Evolutionary conservation across 2,888 invertebrate genomes (phyloP), one percentile per base, ranked within the genome.

Genomic region (Himalopsyche anomala): DNA sequence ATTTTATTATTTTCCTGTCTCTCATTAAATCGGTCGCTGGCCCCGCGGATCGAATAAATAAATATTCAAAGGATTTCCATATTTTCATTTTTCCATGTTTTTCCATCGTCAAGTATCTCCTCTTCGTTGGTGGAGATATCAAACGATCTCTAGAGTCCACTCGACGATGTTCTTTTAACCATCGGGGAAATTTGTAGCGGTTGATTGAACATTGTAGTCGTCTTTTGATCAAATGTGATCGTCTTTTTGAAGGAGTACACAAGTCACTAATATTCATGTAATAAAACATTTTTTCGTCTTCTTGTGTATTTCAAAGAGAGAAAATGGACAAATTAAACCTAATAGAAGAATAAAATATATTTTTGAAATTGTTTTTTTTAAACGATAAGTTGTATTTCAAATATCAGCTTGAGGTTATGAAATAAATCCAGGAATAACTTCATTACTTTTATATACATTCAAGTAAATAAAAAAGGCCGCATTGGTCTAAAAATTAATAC

Each of bases 11-110:
- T 83, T 82, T 85, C 83, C 83, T 55, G 80, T 83, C 80, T 56
- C 85, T 86, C 86, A 86, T 86, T 86, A 86, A 83, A 86, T 86
- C 86, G 80, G 83, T 83, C 82, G 83, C 83, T 17, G 42, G 80
- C 40, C 19, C 12, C 84, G 38, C 38, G 83, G 82, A 82, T 85
- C 85, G 82, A 85, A 85, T 83, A 80, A 82, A 86, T 83, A 83
- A 86, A 83, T 86, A 86, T 86, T 86, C 86, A 82, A 83, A 80
- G 80, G 80, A 42, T 42, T 42, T 36, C 42, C 80, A 80, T 62
- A n/a, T n/a, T 62, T 19, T 19, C 51, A 51, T 62, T 62, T 62
- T 62, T 19, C 28, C 62, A n/a, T 62, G 62, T 28, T 51, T 51
- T 51, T 62, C 62, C 62, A 19, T 19, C 62, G n/a, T 62, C 62